Conservation (phyloP, 2,113 vertebrate species). For the Bungarus multicinctus region DNA sequence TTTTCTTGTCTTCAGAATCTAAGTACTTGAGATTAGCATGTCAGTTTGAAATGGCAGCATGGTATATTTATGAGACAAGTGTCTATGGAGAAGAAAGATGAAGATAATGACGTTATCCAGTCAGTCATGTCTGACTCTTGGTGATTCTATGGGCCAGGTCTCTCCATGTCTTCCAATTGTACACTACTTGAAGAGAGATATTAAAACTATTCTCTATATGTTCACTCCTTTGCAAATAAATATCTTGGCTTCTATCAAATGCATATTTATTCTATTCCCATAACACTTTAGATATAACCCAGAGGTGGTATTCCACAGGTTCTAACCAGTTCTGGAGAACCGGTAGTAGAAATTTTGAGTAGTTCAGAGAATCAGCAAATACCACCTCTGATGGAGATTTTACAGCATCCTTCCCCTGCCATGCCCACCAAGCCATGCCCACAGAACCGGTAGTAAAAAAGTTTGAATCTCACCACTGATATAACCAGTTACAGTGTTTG, state of each 20-base stretch:
- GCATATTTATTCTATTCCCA: neutral
- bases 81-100: neutral
- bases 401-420: too few relatives aligned
- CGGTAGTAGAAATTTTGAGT: too few relatives aligned
- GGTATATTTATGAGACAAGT: neutral
- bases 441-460: too few relatives aligned
- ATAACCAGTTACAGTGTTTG: neutral
- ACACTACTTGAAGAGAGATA: neutral
- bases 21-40: neutral
- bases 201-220: neutral
- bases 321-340: too few relatives aligned
- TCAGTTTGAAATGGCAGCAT: neutral
- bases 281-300: neutral
- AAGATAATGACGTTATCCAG: neutral
- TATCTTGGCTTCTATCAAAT: neutral
- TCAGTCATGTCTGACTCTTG: neutral
- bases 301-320: too few relatives aligned
- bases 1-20: neutral
- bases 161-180: neutral
- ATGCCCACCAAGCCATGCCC: too few relatives aligned
- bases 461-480: neutral
- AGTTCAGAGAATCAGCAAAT: too few relatives aligned
- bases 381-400: too few relatives aligned
- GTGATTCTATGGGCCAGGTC: neutral
- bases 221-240: neutral